phyloP scores from a whole-genome alignment of 2,888 invertebrate species.

The Cremastobaeus sp. region DNA sequence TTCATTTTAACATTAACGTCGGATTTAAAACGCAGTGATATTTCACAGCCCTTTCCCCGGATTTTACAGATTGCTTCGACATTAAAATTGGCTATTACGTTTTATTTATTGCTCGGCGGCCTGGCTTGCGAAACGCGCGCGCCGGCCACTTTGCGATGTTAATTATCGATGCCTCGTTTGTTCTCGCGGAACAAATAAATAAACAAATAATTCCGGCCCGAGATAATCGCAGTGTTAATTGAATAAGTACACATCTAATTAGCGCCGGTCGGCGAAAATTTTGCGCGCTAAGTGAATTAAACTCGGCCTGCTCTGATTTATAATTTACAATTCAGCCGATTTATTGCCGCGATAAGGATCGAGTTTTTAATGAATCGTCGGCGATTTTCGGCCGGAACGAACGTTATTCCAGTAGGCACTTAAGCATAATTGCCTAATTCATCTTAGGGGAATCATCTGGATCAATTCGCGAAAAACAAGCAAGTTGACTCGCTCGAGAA shows the following conservation, averaged over 20 bases:
- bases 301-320: not conserved
- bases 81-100: slow-evolving; percentile 47
- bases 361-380: too few relatives aligned
- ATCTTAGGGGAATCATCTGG: too few relatives aligned
- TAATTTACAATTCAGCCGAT: not conserved
- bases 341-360: too few relatives aligned
- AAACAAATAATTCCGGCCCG: slow-evolving; percentile 16
- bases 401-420: too few relatives aligned
- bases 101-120: slow-evolving; percentile 27
- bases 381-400: too few relatives aligned
- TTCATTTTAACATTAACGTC: slow-evolving; percentile 44
- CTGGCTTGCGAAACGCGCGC: slow-evolving; percentile 8
- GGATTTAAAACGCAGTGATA: slow-evolving; percentile 48
- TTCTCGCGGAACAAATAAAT: slow-evolving; percentile 14
- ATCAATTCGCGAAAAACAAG: too few relatives aligned
- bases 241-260: slow-evolving; percentile 21
- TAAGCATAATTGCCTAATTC: too few relatives aligned
- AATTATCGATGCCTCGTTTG: slow-evolving; percentile 20
- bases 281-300: not conserved
- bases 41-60: slow-evolving; percentile 38
- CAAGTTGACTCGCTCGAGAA: too few relatives aligned
- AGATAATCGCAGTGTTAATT: slow-evolving; percentile 24
- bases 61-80: slow-evolving; percentile 40
- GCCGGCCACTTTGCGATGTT: slow-evolving; percentile 27
- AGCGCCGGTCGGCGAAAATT: not conserved